A percentile compares a stretch with the other conserved stretches of the same genome.
These are phyloP conservation scores for Cepaea nemoralis DNA, from an alignment of 1,140 invertebrate genomes.

Conservation along the genomic window DNA sequence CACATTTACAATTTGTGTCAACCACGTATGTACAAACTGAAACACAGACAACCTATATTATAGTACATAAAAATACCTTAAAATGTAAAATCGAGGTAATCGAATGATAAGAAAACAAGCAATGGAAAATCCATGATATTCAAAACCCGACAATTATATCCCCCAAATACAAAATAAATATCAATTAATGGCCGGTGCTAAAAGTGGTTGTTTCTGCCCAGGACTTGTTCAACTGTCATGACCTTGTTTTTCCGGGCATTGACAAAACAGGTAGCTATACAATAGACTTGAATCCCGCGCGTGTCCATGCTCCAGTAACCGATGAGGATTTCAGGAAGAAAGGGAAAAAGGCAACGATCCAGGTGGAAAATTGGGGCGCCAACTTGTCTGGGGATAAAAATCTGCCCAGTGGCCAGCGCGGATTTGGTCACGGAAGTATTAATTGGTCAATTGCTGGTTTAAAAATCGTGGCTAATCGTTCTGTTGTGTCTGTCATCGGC, in stretches of 20 bases:
- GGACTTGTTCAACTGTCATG: not conserved
- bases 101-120: not conserved
- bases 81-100: no score
- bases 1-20: no score
- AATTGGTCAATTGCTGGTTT: not conserved
- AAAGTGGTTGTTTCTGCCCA: not conserved
- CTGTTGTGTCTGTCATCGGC: not conserved
- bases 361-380: not conserved
- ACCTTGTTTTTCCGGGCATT: not conserved
- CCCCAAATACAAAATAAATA: not conserved
- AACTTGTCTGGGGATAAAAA: not conserved
- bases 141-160: not conserved
- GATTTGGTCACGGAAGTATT: not conserved
- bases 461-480: not conserved
- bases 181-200: not conserved
- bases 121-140: not conserved
- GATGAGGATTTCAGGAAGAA: not conserved
- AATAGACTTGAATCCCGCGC: not conserved
- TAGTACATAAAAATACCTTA: no score
- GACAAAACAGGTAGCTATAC: not conserved
- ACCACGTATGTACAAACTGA: no score
- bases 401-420: not conserved
- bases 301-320: not conserved
- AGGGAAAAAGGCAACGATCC: not conserved
- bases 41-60: no score